Evolutionary conservation across 2,888 invertebrate species (phyloP).

Genomic region (Cephonodes hylas): DNA sequence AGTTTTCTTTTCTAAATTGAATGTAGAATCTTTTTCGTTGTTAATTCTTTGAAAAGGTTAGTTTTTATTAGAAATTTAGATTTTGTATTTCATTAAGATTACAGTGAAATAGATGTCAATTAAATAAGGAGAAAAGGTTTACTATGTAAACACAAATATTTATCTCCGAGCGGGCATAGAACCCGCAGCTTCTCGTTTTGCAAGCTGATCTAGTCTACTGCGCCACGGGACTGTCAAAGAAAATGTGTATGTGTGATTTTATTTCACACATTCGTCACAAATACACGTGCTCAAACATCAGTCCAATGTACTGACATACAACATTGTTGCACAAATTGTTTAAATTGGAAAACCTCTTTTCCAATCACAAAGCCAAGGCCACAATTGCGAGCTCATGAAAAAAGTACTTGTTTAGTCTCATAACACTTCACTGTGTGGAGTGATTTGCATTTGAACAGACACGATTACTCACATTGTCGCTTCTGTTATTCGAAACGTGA

Average conservation of each 20-base stretch:
- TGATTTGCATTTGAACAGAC: neutral
- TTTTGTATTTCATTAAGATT: neutral
- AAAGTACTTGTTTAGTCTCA: too few species aligned
- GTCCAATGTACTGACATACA: neutral
- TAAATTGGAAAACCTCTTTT: neutral
- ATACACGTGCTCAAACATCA: neutral
- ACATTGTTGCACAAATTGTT: neutral
- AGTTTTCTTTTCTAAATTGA: neutral
- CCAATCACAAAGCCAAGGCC: neutral
- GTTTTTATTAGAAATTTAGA: neutral
- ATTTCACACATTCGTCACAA: too few species aligned
- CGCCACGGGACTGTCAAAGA: too few species aligned
- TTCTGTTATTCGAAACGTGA: neutral
- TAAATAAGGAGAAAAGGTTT: neutral
- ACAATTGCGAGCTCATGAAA: neutral
- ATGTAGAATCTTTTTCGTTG: neutral
- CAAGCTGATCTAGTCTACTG: too few species aligned
- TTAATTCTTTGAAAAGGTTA: neutral
- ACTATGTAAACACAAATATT: too few species aligned
- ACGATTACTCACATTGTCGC: neutral
- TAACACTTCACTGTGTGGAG: neutral
- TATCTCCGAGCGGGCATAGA: too few species aligned
- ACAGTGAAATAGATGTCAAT: neutral
- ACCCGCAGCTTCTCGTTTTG: too few species aligned
- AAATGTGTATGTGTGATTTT: too few species aligned